Base-by-base conservation (phyloP, 1,140 invertebrate genomes). In the Protaetia brevitarsis region DNA sequence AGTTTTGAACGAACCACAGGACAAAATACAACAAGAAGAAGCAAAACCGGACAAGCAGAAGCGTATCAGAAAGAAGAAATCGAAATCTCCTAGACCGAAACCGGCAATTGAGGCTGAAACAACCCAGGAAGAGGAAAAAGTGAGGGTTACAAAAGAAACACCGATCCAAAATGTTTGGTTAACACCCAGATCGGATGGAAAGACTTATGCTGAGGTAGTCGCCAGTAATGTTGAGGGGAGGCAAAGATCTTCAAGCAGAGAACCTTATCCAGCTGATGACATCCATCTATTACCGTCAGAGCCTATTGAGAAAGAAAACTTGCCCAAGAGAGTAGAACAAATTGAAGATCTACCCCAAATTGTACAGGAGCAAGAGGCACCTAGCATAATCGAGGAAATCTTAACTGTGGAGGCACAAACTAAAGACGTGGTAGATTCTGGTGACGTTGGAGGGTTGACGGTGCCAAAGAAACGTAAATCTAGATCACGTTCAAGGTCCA, bases 201-300 rank as follows among this genome's bases (percentile, higher is more conserved):
- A 85, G 78, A 85, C 85, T 3, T 86, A 86, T 65, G 85, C 84
- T 30, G 81, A 83, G 76, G 81, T 86, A 10, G 78, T 86, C 10
- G 82, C 83, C 16, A 60, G 23, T n/a, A 37, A 11, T 13, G 34
- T 63, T n/a, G 57, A 51, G 21, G 11, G 6, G 2, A 45, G 41
- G 2, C 7, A 16, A 3, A 51, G 41, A 19, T 51, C 41, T 2
- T 51, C 16, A 23, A 51, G 41, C 5, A 51, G 41, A 19, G 41
- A 51, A 19, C 41, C 41, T 1, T 23, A 5, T 16, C 3, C 11
- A 5, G 41, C n/a, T 7, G 41, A 51, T 6, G 11, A 16, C 19
- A 51, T 51, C 2, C 4, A 21, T 51, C 19, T 51, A 26, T 8
- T 23, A 19, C 41, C 11, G 7, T 23, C 41, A 51, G 41, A 51